A percentile compares a stretch with the other conserved stretches of the same genome.
Conservation (phyloP, 1,140 invertebrate species). For the Thrips palmi region DNA sequence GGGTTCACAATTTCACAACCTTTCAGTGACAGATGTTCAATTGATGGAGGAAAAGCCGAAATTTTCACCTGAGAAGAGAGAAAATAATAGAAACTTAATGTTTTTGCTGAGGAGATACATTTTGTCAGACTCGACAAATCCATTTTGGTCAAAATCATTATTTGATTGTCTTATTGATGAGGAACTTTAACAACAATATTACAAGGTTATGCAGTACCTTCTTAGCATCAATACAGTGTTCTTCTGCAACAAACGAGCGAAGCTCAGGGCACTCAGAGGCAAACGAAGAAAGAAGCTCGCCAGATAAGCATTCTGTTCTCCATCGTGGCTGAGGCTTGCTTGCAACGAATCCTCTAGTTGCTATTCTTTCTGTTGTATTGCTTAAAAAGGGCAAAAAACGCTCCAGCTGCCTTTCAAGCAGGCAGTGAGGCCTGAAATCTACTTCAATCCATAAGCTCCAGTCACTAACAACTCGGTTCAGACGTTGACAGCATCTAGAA, state of each 20-base stretch:
- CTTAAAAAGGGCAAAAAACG: background rate
- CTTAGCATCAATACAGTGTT: conserved; percentile 1
- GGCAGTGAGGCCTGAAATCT: background rate
- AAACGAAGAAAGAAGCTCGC: no score
- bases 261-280: background rate
- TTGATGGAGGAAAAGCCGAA: conserved; percentile 33
- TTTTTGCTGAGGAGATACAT: no score
- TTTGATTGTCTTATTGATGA: no score
- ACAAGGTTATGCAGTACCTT: background rate
- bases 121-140: no score
- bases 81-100: conserved; percentile 7
- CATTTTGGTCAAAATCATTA: no score
- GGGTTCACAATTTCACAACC: conserved; percentile 31
- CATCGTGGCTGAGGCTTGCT: background rate
- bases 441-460: background rate
- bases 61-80: conserved; percentile 28
- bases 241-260: background rate
- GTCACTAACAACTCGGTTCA: background rate
- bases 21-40: conserved; percentile 33
- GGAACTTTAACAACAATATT: no score
- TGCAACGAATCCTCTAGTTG: background rate
- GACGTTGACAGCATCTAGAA: conserved; percentile 1
- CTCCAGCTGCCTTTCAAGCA: background rate
- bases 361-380: background rate
- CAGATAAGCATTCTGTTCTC: background rate